phyloP scores from a whole-genome alignment of 2,797 vertebrate species.

The Coreius guichenoti region DNA sequence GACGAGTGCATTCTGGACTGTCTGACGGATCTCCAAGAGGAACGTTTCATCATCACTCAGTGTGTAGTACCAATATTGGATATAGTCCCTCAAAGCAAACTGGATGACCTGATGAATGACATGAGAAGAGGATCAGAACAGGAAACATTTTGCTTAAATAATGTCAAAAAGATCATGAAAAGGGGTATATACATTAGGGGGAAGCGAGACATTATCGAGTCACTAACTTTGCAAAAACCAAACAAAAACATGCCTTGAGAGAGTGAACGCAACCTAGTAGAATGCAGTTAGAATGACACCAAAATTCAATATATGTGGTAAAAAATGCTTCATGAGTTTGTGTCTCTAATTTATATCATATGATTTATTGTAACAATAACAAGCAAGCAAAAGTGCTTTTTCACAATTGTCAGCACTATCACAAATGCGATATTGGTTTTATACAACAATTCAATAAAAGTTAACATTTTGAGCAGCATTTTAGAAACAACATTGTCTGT shows the following conservation, averaged over 20 bases:
- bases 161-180: neutral
- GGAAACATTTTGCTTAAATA: neutral
- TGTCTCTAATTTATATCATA: no score
- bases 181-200: neutral
- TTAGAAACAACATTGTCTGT: neutral
- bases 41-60: conserved; percentile 98
- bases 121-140: neutral
- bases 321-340: no score
- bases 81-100: conserved; percentile 97
- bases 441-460: no score
- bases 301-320: no score
- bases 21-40: conserved; percentile 96
- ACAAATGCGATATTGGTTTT: no score
- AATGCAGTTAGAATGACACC: neutral
- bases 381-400: no score
- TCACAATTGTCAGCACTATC: no score
- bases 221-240: neutral
- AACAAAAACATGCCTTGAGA: no score
- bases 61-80: conserved; percentile 99
- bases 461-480: neutral
- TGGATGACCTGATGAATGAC: conserved; percentile 89
- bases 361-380: no score
- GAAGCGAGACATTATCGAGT: neutral
- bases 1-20: conserved; percentile 94
- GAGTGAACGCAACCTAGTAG: no score